Base-by-base conservation (phyloP, 1,140 invertebrate species). In the Cydia splendana region DNA sequence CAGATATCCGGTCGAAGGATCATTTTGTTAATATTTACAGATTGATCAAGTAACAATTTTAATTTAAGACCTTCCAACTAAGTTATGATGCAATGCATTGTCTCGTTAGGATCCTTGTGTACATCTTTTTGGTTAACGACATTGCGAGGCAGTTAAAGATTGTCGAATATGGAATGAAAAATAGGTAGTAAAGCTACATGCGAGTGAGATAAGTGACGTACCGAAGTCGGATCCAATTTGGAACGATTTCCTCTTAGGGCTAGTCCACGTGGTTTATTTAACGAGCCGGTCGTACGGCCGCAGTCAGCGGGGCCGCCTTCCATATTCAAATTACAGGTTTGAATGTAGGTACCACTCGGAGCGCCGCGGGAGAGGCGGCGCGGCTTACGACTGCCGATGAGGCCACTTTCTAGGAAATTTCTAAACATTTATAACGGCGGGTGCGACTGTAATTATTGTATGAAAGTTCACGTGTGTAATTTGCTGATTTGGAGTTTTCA, bases 291-390 rank as follows among this genome's bases (percentile, higher is more conserved):
- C 51, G 57, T 62, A 24, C 6, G 57, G 74, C 45, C 30, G 48
- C 10, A 75, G 74, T 57, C 74, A 34, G 74, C 51, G 76, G 78
- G 81, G 82, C 80, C 78, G 76, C 78, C 81, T 86, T 83, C 84
- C 83, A 86, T 88, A 86, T 86, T 86, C 84, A 88, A 88, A 88
- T 87, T 87, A 88, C 85, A 85, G 83, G 84, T 88, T 88, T 86
- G 80, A 84, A 87, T 84, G 67, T 84, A 85, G 85, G 83, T 79
- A 76, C 80, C 79, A 71, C 78, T 74, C 65, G 28, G 75, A 76
- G 74, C 81, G 79, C 83, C 74, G 80, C 84, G 81, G 81, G 82
- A 83, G 79, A 83, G 82, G 81, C 75, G 79, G 65, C 75, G 65
- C 51, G 12, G 42, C 57, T 57, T 38, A 38, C 75, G 77, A 77